phyloP scores from a whole-genome alignment of 2,888 invertebrate genomes.

The Notodonta ziczac region DNA sequence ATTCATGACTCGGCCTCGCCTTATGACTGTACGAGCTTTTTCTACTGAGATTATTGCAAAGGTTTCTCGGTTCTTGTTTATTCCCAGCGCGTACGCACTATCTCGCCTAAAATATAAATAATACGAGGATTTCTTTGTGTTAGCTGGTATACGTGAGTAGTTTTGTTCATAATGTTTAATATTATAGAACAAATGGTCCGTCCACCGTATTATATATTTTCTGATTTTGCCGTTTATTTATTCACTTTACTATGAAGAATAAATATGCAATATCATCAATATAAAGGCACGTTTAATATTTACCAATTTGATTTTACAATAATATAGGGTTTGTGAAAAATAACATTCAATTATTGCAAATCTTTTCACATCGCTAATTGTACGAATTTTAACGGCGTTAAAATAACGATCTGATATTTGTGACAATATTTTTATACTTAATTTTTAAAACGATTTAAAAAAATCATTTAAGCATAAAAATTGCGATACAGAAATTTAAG shows the following conservation, averaged over 20 bases:
- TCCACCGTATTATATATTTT: neutral
- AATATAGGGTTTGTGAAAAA: neutral
- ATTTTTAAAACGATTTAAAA: too few relatives aligned
- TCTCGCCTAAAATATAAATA: constrained; percentile 45
- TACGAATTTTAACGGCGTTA: too few relatives aligned
- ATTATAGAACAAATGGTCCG: neutral
- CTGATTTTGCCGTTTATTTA: neutral
- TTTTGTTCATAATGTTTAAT: constrained; percentile 12
- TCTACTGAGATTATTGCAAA: constrained; percentile 47
- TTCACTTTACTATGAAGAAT: too few relatives aligned
- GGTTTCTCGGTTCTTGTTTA: constrained; percentile 44
- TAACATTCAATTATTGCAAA: too few relatives aligned
- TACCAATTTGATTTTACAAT: neutral
- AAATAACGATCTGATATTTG: too few relatives aligned
- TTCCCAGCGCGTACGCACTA: constrained; percentile 41
- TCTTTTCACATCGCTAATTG: too few relatives aligned
- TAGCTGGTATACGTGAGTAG: constrained; percentile 16
- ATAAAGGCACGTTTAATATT: neutral
- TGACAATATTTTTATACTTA: too few relatives aligned
- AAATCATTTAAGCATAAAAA: too few relatives aligned
- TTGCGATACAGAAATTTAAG: too few relatives aligned
- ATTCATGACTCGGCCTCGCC: constrained; percentile 65
- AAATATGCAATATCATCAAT: neutral
- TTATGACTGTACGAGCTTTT: constrained; percentile 47
- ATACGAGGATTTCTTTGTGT: constrained; percentile 24